Evolutionary conservation across 2,113 vertebrate species (phyloP).

Genomic region (Cygnus atratus): DNA sequence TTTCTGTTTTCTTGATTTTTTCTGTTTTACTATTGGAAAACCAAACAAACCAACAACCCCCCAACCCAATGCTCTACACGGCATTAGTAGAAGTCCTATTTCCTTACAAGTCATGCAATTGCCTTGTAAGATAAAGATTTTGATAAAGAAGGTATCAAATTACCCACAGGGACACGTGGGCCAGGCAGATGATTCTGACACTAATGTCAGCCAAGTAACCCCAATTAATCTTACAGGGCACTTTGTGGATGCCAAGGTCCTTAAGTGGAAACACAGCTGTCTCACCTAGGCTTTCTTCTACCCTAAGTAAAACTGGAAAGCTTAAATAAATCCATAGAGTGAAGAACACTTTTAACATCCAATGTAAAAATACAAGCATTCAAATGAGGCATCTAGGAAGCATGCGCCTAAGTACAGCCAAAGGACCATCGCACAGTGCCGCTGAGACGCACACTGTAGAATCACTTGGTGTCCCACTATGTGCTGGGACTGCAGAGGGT

Average conservation of each 20-base stretch:
- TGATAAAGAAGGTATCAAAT: neutral
- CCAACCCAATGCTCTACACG: neutral
- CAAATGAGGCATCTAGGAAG: neutral
- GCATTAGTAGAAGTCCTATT: neutral
- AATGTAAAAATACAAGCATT: neutral
- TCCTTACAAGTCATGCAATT: neutral
- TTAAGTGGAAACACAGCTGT: neutral
- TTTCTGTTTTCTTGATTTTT: neutral
- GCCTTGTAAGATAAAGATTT: neutral
- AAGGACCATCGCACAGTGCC: neutral
- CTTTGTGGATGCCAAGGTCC: neutral
- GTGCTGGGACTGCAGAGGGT: neutral
- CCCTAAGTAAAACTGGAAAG: neutral
- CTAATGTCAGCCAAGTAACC: neutral
- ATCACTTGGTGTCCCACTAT: neutral
- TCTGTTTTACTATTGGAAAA: neutral
- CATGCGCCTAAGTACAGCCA: neutral
- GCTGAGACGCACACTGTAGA: neutral
- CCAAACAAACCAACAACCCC: fast-evolving
- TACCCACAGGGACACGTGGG: neutral
- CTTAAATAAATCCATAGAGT: neutral
- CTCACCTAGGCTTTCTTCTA: neutral
- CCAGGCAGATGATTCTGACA: neutral
- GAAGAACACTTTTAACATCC: neutral
- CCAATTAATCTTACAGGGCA: neutral